Evolutionary conservation across 1,140 invertebrate species (phyloP), one percentile per base, ranked within the genome.

Genomic region (Drosophila lini): DNA sequence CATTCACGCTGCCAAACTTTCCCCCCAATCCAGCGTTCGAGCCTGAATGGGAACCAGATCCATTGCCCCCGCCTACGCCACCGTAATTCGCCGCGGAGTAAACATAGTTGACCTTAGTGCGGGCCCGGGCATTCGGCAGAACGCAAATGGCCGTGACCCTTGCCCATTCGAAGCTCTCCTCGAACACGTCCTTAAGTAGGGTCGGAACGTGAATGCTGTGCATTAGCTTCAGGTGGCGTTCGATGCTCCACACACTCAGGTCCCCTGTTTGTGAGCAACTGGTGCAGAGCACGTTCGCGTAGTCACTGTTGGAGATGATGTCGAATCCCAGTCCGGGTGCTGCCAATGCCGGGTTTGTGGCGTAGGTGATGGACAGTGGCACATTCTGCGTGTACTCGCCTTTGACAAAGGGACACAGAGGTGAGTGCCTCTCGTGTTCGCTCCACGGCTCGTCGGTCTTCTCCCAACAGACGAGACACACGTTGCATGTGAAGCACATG

Each of bases 331-430:
- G 36, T 6, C 83, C 90, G 0, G 90, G 93, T 65, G 92, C 94
- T 73, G 90, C 93, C 74, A 94, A 91, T 5, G 97, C 97, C 47
- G 97, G 97, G 79, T 96, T 96, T 41, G 97, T 98, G 13, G 97
- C 97, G 91, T 97, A 96, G 25, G 97, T 97, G 13, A 98, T 96
- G 47, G 95, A 96, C 40, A 98, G 93, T n/a, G 98, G 97, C 52
- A 98, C 97, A 93, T 99, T 99, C 93, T 98, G 97, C 11, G 97
- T 99, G 80, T 97, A 98, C 92, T 98, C 97, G 19, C 97, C 97
- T 88, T 97, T 96, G 3, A 99, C 97, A 93, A 98, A 98, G 1
- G 97, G 97, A 92, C 98, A 99, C 63, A 95, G 95, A 11, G 97
- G 97, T 19, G 97, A 98, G 93, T 99, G 98, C 9, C 98, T 94